Evolutionary conservation across 2,888 invertebrate species (phyloP).

Genomic region (Drosophila acutilabella): DNA sequence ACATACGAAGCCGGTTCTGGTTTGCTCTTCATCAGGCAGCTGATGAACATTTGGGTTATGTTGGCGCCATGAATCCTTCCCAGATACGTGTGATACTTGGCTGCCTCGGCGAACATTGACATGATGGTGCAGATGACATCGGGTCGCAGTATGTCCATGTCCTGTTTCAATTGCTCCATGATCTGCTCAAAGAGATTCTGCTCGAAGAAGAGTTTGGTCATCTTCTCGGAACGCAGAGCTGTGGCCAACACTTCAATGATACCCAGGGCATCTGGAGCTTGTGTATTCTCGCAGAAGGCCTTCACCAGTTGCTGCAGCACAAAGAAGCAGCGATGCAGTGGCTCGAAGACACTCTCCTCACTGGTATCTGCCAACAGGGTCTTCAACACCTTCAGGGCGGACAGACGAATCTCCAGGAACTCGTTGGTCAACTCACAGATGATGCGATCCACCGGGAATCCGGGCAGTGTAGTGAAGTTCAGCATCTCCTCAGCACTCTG

Average conservation of each 20-base stretch:
- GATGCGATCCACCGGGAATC: slow-evolving; percentile 76
- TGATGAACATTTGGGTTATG: slow-evolving; percentile 66
- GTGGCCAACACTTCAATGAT: slow-evolving; percentile 75
- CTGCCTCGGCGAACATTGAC: slow-evolving; percentile 73
- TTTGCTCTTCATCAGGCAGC: slow-evolving; percentile 62
- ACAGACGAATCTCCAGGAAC: slow-evolving; percentile 71
- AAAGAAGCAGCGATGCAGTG: slow-evolving; percentile 50
- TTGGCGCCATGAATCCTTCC: slow-evolving; percentile 60
- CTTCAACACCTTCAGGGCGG: slow-evolving; percentile 69
- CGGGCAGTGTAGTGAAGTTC: slow-evolving; percentile 50
- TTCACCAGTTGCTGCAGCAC: slow-evolving; percentile 75
- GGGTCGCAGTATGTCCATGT: slow-evolving; percentile 31
- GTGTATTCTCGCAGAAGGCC: slow-evolving; percentile 61
- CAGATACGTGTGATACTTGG: slow-evolving; percentile 66
- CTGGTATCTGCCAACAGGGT: slow-evolving; percentile 66
- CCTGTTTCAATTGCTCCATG: slow-evolving; percentile 52
- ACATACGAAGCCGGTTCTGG: slow-evolving; percentile 58
- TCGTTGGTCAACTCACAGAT: slow-evolving; percentile 77
- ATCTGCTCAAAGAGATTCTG: slow-evolving; percentile 77
- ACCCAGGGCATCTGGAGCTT: slow-evolving; percentile 51
- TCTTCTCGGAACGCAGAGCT: slow-evolving; percentile 73
- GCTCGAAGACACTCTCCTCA: slow-evolving; percentile 58
- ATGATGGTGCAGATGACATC: slow-evolving; percentile 64
- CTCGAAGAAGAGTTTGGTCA: slow-evolving; percentile 79
- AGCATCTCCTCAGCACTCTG: slow-evolving; percentile 58